A percentile compares a stretch with the other conserved stretches of the same genome.
Conservation (phyloP, 2,113 vertebrate species). For the Meles meles region DNA sequence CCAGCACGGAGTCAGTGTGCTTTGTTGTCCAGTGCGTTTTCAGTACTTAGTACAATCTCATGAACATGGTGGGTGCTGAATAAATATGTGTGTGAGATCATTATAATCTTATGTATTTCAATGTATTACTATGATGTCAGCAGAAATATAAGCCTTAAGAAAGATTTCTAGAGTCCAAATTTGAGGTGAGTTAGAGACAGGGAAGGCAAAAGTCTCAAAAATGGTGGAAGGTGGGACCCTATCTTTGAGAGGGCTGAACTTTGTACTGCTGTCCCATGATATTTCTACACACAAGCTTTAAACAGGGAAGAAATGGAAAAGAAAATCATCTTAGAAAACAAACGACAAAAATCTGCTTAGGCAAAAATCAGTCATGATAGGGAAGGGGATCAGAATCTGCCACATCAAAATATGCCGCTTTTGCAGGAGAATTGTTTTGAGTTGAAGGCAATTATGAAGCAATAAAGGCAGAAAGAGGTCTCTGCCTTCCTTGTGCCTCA, state of each 20-base stretch:
- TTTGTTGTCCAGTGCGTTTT: not conserved
- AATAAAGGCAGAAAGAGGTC: not conserved
- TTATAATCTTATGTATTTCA: not conserved
- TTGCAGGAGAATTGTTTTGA: not conserved
- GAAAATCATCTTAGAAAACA: not conserved
- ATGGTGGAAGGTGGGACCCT: not conserved
- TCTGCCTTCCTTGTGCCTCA: not conserved
- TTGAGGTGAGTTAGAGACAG: not conserved
- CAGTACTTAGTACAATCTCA: not conserved
- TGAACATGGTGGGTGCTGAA: not conserved
- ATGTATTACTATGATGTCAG: not conserved
- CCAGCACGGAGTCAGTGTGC: not conserved
- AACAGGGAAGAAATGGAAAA: conserved; percentile 18
- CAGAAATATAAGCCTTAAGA: not conserved
- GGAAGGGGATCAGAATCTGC: not conserved
- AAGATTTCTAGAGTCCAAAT: not conserved
- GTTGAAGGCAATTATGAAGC: not conserved
- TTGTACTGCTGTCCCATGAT: not conserved
- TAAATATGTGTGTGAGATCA: not conserved
- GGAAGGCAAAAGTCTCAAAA: not conserved
- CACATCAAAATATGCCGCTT: not conserved
- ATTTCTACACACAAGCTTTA: not conserved
- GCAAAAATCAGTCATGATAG: not conserved
- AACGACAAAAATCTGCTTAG: not conserved
- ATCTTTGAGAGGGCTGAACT: not conserved